Percentiles rank a stretch among this genome's conserved stretches.
These are phyloP conservation scores for Gallirallus australis DNA, from an alignment of 2,797 vertebrate species.

Conservation along the genomic window DNA sequence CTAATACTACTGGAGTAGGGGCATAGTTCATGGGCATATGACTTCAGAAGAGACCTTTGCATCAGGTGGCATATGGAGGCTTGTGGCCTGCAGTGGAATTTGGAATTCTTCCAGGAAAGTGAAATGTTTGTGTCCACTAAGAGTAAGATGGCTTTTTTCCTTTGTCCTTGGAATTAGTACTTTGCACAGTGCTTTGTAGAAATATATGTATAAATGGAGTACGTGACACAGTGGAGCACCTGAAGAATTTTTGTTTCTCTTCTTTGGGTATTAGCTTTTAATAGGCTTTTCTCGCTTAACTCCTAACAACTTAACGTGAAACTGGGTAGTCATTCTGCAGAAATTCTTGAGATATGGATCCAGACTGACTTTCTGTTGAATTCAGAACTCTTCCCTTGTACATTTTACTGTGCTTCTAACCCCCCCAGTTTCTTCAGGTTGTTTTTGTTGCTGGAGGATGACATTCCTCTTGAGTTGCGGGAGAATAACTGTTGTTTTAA, in stretches of 20 bases:
- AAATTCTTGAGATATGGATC: neutral
- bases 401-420: neutral
- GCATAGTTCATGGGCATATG: neutral
- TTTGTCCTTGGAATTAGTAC: neutral
- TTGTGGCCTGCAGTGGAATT: neutral
- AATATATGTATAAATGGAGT: neutral
- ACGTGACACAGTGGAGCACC: fast-evolving
- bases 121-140: neutral
- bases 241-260: neutral
- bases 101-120: neutral
- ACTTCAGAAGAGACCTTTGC: neutral
- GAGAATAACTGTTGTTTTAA: neutral
- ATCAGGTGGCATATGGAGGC: neutral
- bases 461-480: neutral
- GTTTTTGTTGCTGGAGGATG: neutral
- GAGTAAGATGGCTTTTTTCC: neutral
- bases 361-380: neutral
- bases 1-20: neutral
- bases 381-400: neutral
- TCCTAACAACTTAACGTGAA: neutral
- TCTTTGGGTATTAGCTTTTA: neutral
- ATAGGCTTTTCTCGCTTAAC: neutral
- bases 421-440: neutral
- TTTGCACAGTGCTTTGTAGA: neutral
- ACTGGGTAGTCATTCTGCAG: neutral